A percentile compares a stretch with the other conserved stretches of the same genome.
Conservation (phyloP, 2,888 invertebrate species). For the Nymphalis urticae region DNA sequence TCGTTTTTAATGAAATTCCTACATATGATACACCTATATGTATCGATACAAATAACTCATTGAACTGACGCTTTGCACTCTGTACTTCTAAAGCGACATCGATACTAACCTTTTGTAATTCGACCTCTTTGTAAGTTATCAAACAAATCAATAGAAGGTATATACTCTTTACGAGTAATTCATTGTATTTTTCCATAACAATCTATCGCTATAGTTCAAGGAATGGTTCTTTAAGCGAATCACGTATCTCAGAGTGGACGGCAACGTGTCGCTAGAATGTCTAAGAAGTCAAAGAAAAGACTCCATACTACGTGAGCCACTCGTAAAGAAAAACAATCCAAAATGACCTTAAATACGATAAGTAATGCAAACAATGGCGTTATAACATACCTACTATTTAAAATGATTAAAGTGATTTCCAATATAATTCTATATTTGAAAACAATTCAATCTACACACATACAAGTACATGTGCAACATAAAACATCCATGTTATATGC, state of each 20-base stretch:
- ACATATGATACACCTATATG: neutral
- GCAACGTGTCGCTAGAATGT: slow-evolving; percentile 55
- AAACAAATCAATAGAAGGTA: neutral
- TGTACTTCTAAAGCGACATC: slow-evolving; percentile 1
- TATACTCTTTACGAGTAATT: neutral
- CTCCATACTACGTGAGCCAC: slow-evolving; percentile 34
- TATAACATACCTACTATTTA: neutral
- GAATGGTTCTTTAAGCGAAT: slow-evolving; percentile 51
- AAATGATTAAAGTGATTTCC: neutral
- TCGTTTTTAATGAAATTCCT: too few species aligned
- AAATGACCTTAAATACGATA: slow-evolving; percentile 9
- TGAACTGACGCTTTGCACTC: neutral
- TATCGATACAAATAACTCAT: neutral
- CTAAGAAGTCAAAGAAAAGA: slow-evolving; percentile 46
- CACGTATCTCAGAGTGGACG: slow-evolving; percentile 62
- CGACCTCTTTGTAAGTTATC: neutral
- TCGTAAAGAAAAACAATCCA: slow-evolving; percentile 28
- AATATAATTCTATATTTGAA: neutral
- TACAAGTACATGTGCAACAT: too few species aligned
- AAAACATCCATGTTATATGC: too few species aligned
- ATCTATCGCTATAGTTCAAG: slow-evolving; percentile 43
- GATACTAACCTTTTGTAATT: slow-evolving; percentile 6
- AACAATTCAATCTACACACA: neutral
- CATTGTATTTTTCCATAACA: slow-evolving; percentile 17
- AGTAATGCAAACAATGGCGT: slow-evolving; percentile 16